Base-by-base conservation (phyloP, 2,888 invertebrate genomes). In the Smittia aterrima region DNA sequence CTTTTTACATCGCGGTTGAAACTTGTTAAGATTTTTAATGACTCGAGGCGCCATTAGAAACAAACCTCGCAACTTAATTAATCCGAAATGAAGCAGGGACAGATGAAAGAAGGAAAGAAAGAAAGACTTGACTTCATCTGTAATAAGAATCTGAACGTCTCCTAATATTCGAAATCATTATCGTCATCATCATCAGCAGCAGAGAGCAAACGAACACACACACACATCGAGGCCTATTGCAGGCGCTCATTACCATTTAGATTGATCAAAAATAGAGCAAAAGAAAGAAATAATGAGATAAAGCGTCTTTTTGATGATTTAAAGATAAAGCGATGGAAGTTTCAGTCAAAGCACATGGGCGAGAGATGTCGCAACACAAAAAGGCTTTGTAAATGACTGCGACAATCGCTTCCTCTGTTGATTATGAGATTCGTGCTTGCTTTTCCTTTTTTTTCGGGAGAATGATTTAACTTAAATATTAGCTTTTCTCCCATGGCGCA, bases 181-280 rank as follows among this genome's bases (percentile, higher is more conserved):
- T 18, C 58, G 18, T 58, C 58, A 58, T 58, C 58, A 58, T 58
- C 58, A 47, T 47, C 47, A 47, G n/a, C 13, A 58, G 58, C 18
- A 58, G 22, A 58, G 18, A 2, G 6, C 3, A 2, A 58, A 6
- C 58, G n/a, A 58, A 58, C 22, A 58, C 58, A 58, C 22, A 58
- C 38, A n/a, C n/a, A n/a, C n/a, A n/a, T n/a, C n/a, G n/a, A 47
- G 32, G 47, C 47, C 47, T n/a, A 58, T 58, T 58, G 58, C 18
- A 58, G 22, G 20, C 58, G n/a, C 22, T 58, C 58, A 58, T 58
- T 58, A 58, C 18, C 58, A 58, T 58, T 58, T 58, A 58, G 58
- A 58, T 20, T 58, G 58, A 58, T 58, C 58, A 58, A 58, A 18
- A 22, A 58, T 58, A 58, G 22, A 58, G 58, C 58, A 58, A 13